Evolutionary conservation across 2,888 invertebrate species (phyloP), one percentile per base, ranked within the genome.

Genomic region (Sphecodes monilicornis): DNA sequence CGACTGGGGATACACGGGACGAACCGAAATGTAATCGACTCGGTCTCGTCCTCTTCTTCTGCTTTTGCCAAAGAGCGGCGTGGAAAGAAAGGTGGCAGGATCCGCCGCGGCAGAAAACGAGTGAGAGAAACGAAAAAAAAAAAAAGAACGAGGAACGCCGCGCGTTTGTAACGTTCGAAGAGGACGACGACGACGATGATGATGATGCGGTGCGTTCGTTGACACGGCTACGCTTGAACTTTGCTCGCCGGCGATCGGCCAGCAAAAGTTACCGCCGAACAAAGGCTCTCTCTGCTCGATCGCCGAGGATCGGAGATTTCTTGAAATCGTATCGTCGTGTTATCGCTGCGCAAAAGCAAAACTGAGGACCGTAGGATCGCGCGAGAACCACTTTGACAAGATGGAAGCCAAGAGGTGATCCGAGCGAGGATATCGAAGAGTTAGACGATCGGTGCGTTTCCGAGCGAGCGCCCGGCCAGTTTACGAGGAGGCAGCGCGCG

Each of bases 11-110:
- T 60, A 81, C 68, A 36, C 32, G 39, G n/a, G 36, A 18, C 36
- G 36, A 76, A 74, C 74, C 80, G 84, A 89, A 88, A 86, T 88
- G 83, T 88, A 89, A 88, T 89, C 83, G 80, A 84, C 73, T 74
- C 77, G 16, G 41, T 41, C 41, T 32, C 39, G 32, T 66, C 66
- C 22, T 39, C 39, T 11, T 66, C 66, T 46, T 71, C 46, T 66
- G 26, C 46, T 11, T 57, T 50, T 36, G 72, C 70, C 80, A 87
- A 87, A 89, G 84, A 54, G n/a, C 43, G 57, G 50, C 81, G 29
- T 16, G 16, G 60, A 60, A 60, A 60, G 60, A 16, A 46, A 74
- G 84, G 73, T 89, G 85, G 80, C 88, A 80, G 81, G 86, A 84
- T 85, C 73, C 74, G 18, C 29, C 10, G 50, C 50, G 18, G 16